Base-by-base conservation (phyloP, 2,888 invertebrate species). In the Parnassius glacialis region DNA sequence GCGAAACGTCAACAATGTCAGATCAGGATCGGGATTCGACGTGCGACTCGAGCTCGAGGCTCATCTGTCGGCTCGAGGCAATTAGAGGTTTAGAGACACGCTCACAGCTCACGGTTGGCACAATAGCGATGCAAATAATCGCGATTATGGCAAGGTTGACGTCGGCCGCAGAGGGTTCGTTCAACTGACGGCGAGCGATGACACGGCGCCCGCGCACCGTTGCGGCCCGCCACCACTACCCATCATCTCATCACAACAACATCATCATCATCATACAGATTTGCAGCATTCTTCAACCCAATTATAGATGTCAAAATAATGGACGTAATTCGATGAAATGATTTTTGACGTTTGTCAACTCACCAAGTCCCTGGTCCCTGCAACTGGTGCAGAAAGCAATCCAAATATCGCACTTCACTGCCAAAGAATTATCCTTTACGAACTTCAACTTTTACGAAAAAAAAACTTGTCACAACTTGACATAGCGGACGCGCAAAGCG, bases 121-220 rank as follows among this genome's bases (percentile, higher is more conserved):
- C 87, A 88, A 87, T 87, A 82, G 85, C 81, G 82, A 90, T 90
- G 90, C 87, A 90, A 90, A 90, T 90, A 86, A 90, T 87, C 84
- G 84, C 87, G 89, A 90, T 90, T 88, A 90, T 89, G 88, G 89
- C 89, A 89, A 90, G 89, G 90, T 89, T 90, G 90, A 87, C 87
- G 89, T 81, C 90, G 86, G 80, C 74, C 81, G 87, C 72, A 81
- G 71, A 85, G 86, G 90, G 91, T 90, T 90, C 91, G 90, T 90
- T 91, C 87, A 90, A 90, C 91, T 89, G 89, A 87, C 88, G 85
- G 89, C 89, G 90, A 90, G 69, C 91, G 90, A 91, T 90, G 91
- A 90, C 91, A 90, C 90, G 86, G 88, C 84, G 80, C 72, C 82
- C 82, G 83, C 82, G 83, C 82, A 80, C 82, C 85, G 84, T 81